Conservation (phyloP, 2,113 vertebrate species). For the Pseudopodoces humilis region DNA sequence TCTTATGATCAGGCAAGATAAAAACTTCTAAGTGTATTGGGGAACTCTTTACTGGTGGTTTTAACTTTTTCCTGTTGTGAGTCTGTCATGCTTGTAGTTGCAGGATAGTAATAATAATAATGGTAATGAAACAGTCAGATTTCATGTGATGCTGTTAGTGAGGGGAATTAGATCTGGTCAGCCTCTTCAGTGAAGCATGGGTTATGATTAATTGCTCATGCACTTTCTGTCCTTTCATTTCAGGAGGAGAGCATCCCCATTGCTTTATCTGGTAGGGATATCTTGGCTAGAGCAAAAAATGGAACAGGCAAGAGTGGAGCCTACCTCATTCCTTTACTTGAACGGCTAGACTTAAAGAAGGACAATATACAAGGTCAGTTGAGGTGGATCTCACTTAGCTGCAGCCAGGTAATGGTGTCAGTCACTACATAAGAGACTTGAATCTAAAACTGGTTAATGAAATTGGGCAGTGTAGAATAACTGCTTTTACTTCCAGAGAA, state of each 20-base stretch:
- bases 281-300: conserved; percentile 98
- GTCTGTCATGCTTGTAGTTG: not conserved
- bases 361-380: conserved; percentile 96
- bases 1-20: not conserved
- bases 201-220: not conserved
- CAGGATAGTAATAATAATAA: not conserved
- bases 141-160: rapidly evolving
- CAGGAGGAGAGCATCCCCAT: conserved; percentile 99
- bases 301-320: conserved; percentile 99
- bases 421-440: rapidly evolving
- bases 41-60: not conserved
- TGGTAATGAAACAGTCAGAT: not conserved
- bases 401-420: not conserved
- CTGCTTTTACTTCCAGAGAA: not conserved
- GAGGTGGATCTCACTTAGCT: not conserved
- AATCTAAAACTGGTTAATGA: not conserved
- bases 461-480: not conserved
- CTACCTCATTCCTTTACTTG: conserved; percentile 99
- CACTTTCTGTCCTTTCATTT: not conserved
- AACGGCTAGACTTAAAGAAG: conserved; percentile 99
- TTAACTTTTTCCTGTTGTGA: not conserved
- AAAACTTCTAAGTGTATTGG: not conserved
- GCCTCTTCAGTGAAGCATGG: not conserved
- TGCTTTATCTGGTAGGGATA: conserved; percentile 98
- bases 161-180: not conserved